Base-by-base conservation (phyloP, 2,113 vertebrate genomes). In the Erpornis zantholeuca region DNA sequence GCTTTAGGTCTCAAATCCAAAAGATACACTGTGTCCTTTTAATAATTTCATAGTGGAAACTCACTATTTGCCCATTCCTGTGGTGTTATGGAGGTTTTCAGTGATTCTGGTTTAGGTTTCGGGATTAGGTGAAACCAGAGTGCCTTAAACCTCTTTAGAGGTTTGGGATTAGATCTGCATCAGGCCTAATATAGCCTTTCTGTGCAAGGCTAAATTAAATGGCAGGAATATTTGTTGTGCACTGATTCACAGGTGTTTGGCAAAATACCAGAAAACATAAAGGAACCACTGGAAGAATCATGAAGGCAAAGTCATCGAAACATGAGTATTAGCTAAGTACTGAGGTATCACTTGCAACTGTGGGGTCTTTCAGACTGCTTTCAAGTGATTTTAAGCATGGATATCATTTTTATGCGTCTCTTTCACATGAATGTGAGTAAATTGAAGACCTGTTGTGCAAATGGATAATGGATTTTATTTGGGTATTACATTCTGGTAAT, bases 111-210 rank as follows among this genome's bases (percentile, higher is more conserved):
- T 97, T 98, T 99, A 98, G 98, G 98, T 99, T 98, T 98, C 98
- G 88, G 99, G 99, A 99, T 99, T 99, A 99, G 98, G 97, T 99
- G 99, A 99, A 99, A 99, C 99, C 97, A 96, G 98, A 99, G 99
- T 98, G 98, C 98, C 98, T 98, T 99, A 99, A 99, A 98, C 98
- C 98, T 98, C 98, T 98, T 99, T 98, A 97, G 98, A 98, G 98
- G 97, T 97, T 96, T 90, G 98, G 99, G 99, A 99, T 99, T 99
- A 99, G 97, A 88, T 92, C 82, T 92, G 97, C 92, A 98, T 97
- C 96, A 95, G 96, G 95, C 91, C 97, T 93, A 94, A 98, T 97
- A 97, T 54, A 97, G 98, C 96, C 98, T 97, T 97, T 98, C 97
- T 97, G 95, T 96, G 96, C 96, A 96, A 96, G 96, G 86, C 94